Evolutionary conservation across 1,140 invertebrate genomes (phyloP), one percentile per base, ranked within the genome.

Genomic region (Helicoverpa armigera): DNA sequence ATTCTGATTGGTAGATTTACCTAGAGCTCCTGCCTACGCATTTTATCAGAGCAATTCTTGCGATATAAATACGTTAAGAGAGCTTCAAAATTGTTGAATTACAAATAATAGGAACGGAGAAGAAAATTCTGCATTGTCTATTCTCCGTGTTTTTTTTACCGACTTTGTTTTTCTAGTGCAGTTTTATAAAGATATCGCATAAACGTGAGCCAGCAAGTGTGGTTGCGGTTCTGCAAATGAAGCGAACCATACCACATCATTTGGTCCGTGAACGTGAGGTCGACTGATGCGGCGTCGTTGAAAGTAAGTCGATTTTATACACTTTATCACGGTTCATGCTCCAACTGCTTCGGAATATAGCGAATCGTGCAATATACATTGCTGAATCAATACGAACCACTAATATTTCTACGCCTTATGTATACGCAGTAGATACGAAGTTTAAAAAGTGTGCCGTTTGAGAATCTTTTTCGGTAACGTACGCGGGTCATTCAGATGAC

Each of bases 301-400:
- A 87, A 88, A 88, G 83, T 87, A 85, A 87, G 79, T 82, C 81
- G 82, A 56, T 83, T 75, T 63, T 79, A 67, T 81, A 81, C 43
- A 43, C 61, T 78, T 78, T 78, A 79, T 60, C 65, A 79, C 76
- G 63, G 76, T 79, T 69, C 35, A 69, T 58, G 76, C 76, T 70
- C 51, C 76, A 63, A 67, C 76, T 58, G 16, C 53, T n/a, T 13
- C 7, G 61, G 18, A 67, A 51, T 63, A 53, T 61, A 14, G 50
- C 54, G 56, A 35, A 51, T 63, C 73, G 23, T n/a, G 29, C 61
- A 53, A 16, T 54, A 31, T 65, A 77, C 48, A 67, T 65, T 77
- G 50, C 60, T 77, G 75, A 77, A 61, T 77, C 50, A 77, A 77
- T 63, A 67, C 10, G 10, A 9, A 23, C 43, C 0, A n/a, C 53